Percentiles rank a stretch among this genome's conserved stretches.
Evolutionary conservation across 1,140 invertebrate species (phyloP).

Genomic region (Pemphigus obesinymphae): DNA sequence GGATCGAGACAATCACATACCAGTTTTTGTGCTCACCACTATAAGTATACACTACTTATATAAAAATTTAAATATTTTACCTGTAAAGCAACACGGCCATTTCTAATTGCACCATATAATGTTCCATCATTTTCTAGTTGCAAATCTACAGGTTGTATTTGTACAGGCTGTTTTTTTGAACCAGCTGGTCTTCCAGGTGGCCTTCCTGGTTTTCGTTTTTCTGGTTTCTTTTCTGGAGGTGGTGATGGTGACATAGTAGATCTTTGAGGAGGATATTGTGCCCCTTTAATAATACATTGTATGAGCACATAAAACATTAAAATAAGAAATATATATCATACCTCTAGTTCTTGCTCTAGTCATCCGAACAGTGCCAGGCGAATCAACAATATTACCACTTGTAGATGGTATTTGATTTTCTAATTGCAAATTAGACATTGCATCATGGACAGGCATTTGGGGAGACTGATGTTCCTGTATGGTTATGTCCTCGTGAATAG

Average conservation of each 20-base stretch:
- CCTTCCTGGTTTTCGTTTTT: conserved; percentile 47
- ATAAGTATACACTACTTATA: not conserved
- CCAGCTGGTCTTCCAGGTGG: conserved; percentile 53
- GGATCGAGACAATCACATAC: no score
- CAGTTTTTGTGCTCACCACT: no score
- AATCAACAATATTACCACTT: conserved; percentile 9
- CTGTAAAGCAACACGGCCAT: conserved; percentile 71
- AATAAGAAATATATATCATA: not conserved
- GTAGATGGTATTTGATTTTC: conserved; percentile 35
- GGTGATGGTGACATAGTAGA: conserved; percentile 49
- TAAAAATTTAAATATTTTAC: conserved; percentile 49
- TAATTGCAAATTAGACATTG: conserved; percentile 34
- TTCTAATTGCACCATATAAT: conserved; percentile 74
- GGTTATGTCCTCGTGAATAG: conserved; percentile 21
- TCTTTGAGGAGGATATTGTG: conserved; percentile 47
- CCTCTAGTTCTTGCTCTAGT: conserved; percentile 41
- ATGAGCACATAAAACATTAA: not conserved
- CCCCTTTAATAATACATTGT: conserved; percentile 30
- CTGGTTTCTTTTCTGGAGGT: conserved; percentile 46
- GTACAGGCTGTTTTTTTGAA: conserved; percentile 46
- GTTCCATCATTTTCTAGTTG: conserved; percentile 70
- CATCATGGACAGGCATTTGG: conserved; percentile 32
- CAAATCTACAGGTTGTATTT: conserved; percentile 51
- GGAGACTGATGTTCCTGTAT: not conserved
- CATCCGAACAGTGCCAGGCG: conserved; percentile 2